Base-by-base conservation (phyloP, 2,113 vertebrate genomes). In the Perccottus glenii region DNA sequence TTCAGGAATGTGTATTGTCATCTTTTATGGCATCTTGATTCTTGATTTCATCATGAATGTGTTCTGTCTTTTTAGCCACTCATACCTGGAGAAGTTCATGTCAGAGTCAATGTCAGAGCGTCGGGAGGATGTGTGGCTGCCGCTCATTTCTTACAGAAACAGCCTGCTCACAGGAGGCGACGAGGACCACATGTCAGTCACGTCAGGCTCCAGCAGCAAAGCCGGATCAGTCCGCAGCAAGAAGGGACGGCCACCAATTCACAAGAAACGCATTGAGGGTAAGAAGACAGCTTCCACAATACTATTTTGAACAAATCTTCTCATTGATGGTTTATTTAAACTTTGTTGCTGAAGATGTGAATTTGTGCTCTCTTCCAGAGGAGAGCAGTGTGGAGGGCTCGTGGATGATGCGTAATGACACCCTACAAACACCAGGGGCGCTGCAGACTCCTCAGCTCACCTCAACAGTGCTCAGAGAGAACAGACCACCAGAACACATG, bases 1-100 rank as follows among this genome's bases (percentile, higher is more conserved):
- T 27, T 27, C 19, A 27, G 19, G 3, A 27, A 27, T 3, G 19
- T 27, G 19, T 27, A 27, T 27, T 27, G 19, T 27, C 19, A 27
- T 12, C 36, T 46, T 9, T 42, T 10, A 12, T 16, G 19, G 11
- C 33, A 27, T 10, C 14, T 11, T 14, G 5, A 4, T 6, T 3
- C 2, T 27, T 0, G 44, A 16, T 55, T 58, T 35, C 1, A 7
- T 6, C 12, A 40, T 42, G 0, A 53, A n/a, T 14, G 4, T 11
- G 6, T 6, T 0, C 2, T 40, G 6, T 58, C 6, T 75, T 67
- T 47, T n/a, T 84, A 99, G 98, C 46, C 97, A 99, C 83, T 93
- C 96, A 0, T 99, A 99, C 81, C 81, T 99, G 73, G 98, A 99
- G 90, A 99, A 99, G 90, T 99, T 99, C 82, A 95, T 99, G 90